Percentiles rank a stretch among this genome's conserved stretches.
phyloP scores from a whole-genome alignment of 2,113 vertebrate genomes.

The Alectura lathami region DNA sequence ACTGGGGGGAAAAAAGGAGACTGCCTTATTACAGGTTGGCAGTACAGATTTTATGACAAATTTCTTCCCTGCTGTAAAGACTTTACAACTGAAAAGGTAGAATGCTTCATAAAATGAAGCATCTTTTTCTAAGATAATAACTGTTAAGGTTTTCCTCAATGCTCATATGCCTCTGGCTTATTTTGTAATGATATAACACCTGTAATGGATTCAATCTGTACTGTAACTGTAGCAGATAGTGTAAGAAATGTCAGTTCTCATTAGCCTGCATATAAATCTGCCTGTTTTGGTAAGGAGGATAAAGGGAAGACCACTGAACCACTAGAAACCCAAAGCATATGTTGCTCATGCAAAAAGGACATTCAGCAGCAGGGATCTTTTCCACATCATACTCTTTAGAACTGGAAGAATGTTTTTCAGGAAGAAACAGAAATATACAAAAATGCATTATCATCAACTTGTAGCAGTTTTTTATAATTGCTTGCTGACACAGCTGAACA shows the following conservation, averaged over 20 bases:
- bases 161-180: constrained; percentile 42
- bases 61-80: constrained; percentile 48
- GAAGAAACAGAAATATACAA: neutral
- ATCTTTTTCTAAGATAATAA: constrained; percentile 38
- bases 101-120: constrained; percentile 5
- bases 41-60: constrained; percentile 37
- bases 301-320: constrained; percentile 50
- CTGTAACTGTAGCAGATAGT: constrained; percentile 37
- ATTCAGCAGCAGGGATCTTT: constrained; percentile 19
- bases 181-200: constrained; percentile 53
- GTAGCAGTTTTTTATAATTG: constrained; percentile 63
- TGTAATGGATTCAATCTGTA: constrained; percentile 54
- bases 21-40: constrained; percentile 19
- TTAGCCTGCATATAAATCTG: constrained; percentile 75
- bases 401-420: neutral
- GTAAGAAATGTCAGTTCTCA: constrained; percentile 71
- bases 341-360: constrained; percentile 59
- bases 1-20: neutral
- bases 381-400: neutral
- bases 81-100: constrained; percentile 21
- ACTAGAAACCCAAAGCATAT: constrained; percentile 67
- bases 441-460: constrained; percentile 5
- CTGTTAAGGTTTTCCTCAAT: constrained; percentile 29
- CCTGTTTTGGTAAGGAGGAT: constrained; percentile 42
- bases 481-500: constrained; percentile 73